A percentile compares a stretch with the other conserved stretches of the same genome.
phyloP scores from a whole-genome alignment of 2,888 invertebrate genomes.

The Clivina fossor region DNA sequence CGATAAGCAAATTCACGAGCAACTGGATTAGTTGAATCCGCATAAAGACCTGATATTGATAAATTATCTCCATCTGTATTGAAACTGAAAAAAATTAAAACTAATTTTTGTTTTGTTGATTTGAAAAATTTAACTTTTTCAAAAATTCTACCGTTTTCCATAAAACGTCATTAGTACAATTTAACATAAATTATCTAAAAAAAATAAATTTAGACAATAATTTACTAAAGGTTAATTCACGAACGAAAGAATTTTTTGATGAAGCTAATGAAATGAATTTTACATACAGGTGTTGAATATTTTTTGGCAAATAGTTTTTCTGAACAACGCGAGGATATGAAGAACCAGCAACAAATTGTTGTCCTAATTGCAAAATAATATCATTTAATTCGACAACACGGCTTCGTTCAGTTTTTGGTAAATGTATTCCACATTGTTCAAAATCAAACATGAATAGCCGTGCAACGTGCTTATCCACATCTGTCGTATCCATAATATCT shows the following conservation, averaged over 20 bases:
- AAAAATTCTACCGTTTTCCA: background rate
- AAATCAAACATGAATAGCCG: slow-evolving; percentile 94
- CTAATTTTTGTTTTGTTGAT: slow-evolving; percentile 15
- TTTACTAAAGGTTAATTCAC: background rate
- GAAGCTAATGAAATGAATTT: slow-evolving; percentile 1
- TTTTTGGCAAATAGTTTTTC: slow-evolving; percentile 67
- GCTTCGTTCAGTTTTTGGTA: slow-evolving; percentile 71
- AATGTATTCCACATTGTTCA: slow-evolving; percentile 96
- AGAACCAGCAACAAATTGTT: slow-evolving; percentile 78
- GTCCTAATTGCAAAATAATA: slow-evolving; percentile 79
- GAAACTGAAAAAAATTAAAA: slow-evolving; percentile 56
- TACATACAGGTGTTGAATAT: slow-evolving; percentile 73
- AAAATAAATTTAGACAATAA: background rate
- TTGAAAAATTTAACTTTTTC: slow-evolving; percentile 12
- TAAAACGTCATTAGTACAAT: slow-evolving; percentile 6
- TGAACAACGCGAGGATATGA: slow-evolving; percentile 69
- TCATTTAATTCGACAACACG: slow-evolving; percentile 86
- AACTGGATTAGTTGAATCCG: slow-evolving; percentile 76
- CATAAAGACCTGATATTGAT: slow-evolving; percentile 77
- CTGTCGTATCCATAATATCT: slow-evolving; percentile 65
- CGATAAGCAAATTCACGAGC: slow-evolving; percentile 88
- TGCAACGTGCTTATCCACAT: slow-evolving; percentile 83
- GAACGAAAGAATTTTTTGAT: too few relatives aligned
- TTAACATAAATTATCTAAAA: slow-evolving; percentile 6
- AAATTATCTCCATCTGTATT: slow-evolving; percentile 71